A percentile compares a stretch with the other conserved stretches of the same genome.
phyloP scores from a whole-genome alignment of 2,888 invertebrate species.

The Miltochrista miniata region DNA sequence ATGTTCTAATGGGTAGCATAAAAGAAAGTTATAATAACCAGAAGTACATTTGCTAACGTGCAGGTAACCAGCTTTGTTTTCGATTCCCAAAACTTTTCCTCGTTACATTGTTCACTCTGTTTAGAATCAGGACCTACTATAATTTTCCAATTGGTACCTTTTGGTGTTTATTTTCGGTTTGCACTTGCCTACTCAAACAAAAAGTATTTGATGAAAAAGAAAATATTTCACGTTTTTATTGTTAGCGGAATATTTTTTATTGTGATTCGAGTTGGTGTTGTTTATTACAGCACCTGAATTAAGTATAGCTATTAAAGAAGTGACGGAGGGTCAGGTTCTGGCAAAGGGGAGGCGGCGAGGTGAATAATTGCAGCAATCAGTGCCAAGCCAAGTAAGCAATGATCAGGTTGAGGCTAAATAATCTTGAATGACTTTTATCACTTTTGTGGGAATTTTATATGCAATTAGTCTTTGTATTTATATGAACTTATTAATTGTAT shows the following conservation, averaged over 20 bases:
- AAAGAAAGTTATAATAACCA: conserved; percentile 57
- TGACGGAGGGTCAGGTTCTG: conserved; percentile 47
- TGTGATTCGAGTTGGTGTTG: conserved; percentile 26
- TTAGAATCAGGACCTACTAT: conserved; percentile 49
- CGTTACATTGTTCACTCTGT: conserved; percentile 58
- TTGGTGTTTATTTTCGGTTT: conserved; percentile 52
- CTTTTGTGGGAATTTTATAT: too few species aligned
- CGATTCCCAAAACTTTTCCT: conserved; percentile 59
- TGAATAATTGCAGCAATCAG: conserved; percentile 76
- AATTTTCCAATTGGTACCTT: conserved; percentile 53
- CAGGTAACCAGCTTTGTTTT: conserved; percentile 67
- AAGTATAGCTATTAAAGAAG: conserved; percentile 53
- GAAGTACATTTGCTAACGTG: conserved; percentile 57
- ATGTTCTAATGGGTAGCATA: conserved; percentile 52
- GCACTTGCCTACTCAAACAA: conserved; percentile 40
- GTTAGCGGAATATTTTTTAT: conserved; percentile 32
- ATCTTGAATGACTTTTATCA: conserved; percentile 10
- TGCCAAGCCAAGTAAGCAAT: conserved; percentile 62
- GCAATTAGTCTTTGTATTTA: too few species aligned
- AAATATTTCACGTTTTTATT: conserved; percentile 17
- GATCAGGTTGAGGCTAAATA: conserved; percentile 43
- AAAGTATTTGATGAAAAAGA: conserved; percentile 41
- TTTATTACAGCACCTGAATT: conserved; percentile 45
- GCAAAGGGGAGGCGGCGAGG: conserved; percentile 60
- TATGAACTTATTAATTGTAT: too few species aligned